Base-by-base conservation (phyloP, 1,140 invertebrate genomes). In the Microvelia longipes region DNA sequence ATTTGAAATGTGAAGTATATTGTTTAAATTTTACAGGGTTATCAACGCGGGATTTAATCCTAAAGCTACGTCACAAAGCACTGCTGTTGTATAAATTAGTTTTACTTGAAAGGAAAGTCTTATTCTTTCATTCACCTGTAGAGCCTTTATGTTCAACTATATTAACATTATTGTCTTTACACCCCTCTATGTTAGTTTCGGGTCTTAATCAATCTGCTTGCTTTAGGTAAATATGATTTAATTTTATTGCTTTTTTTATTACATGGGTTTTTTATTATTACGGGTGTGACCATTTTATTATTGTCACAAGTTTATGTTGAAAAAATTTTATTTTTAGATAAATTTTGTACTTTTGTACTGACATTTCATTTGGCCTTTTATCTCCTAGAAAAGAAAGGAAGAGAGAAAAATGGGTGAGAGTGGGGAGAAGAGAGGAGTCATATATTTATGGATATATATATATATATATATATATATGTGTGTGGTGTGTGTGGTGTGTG, bases 61-160 rank as follows among this genome's bases (percentile, higher is more conserved):
- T 90, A 73, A 85, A 86, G 72, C 98, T 96, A 85, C 87, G 89
- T 71, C 94, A 98, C 78, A 97, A 98, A 84, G 88, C 91, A 50
- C 79, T 99, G 35, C 82, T 96, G 66, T 80, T 99, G 14, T 98
- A 98, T 77, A 99, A 99, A 82, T 80, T 99, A 29, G 78, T 98
- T 27, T 80, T 98, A 60, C 81, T 99, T 65, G 93, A 98, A 78
- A 89, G 89, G 76, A 90, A 88, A 78, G 89, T 98, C 65, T 84
- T 99, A 69, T 94, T 98, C 77, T 94, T 92, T 80, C 91, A 94
- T 70, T 90, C 94, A 19, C 95, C 96, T 1, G 96, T 98, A 1
- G 89, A 93, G 71, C 87, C 89, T 28, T 82, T 99, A 66, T 96
- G 93, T 76, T 86, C 88, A 26, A 86, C 90, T 1, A 87, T 99